Evolutionary conservation across 2,113 vertebrate genomes (phyloP).

Genomic region (Steatornis caripensis): DNA sequence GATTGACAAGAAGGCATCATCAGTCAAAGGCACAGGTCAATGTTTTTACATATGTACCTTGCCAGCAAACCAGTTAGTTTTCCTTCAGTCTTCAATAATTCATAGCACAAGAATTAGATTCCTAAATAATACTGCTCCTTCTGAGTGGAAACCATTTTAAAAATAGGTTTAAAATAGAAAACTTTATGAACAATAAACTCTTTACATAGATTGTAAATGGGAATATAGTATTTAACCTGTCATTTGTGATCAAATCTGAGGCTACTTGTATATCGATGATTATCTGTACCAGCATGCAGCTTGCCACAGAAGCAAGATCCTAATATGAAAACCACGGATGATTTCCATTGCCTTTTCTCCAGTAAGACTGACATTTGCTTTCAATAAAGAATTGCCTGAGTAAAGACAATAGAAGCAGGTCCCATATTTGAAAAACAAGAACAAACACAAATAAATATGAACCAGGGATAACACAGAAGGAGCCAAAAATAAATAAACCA

Average conservation of each 20-base stretch:
- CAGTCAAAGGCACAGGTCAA: not conserved
- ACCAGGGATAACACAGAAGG: not conserved
- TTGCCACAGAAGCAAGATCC: not conserved
- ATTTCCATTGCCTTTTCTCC: not conserved
- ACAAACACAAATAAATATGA: not conserved
- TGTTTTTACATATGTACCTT: not conserved
- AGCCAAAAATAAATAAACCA: slow-evolving; percentile 6
- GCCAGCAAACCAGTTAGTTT: not conserved
- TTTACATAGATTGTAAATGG: not conserved
- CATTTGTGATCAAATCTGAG: not conserved
- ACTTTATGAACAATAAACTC: not conserved
- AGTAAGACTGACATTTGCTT: slow-evolving; percentile 25
- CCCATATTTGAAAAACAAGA: slow-evolving; percentile 9
- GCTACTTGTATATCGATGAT: not conserved
- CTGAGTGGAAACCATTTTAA: not conserved
- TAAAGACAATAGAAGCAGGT: slow-evolving; percentile 27
- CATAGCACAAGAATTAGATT: not conserved
- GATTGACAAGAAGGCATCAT: not conserved
- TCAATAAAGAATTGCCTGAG: slow-evolving; percentile 22
- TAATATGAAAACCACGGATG: not conserved
- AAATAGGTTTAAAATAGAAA: not conserved
- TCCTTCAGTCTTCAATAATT: not conserved
- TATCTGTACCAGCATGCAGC: not conserved
- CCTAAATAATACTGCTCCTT: not conserved
- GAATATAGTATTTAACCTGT: not conserved